These are phyloP conservation scores for Odontomyia ornata DNA, from an alignment of 2,888 invertebrate species.

Conservation along the genomic window DNA sequence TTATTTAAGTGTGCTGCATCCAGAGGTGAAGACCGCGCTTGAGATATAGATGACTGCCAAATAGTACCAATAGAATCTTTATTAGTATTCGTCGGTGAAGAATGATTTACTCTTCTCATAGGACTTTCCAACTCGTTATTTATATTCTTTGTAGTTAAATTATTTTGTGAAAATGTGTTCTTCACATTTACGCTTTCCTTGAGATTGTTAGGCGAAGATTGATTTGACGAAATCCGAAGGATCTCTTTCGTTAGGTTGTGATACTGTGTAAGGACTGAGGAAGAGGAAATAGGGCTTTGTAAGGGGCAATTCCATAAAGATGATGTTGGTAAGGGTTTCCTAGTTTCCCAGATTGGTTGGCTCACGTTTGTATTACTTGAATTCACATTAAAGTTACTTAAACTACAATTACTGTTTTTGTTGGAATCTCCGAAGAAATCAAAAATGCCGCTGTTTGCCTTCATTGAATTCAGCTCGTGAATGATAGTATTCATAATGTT, in stretches of 20 bases:
- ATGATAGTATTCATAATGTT: constrained; percentile 54
- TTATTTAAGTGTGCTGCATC: constrained; percentile 8
- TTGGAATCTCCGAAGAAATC: constrained; percentile 54
- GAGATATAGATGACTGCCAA: constrained; percentile 49
- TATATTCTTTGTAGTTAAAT: constrained; percentile 32
- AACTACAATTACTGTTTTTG: constrained; percentile 51
- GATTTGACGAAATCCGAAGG: constrained; percentile 59
- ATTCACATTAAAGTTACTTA: constrained; percentile 49
- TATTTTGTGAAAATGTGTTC: constrained; percentile 52
- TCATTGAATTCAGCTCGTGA: constrained; percentile 57
- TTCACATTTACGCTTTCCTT: constrained; percentile 56
- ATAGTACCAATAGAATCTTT: constrained; percentile 52
- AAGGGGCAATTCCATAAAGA: constrained; percentile 60
- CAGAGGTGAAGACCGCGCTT: constrained; percentile 45
- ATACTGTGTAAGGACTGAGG: constrained; percentile 53
- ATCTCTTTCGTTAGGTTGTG: constrained; percentile 60
- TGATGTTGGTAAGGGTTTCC: constrained; percentile 53
- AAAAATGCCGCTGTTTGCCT: constrained; percentile 53
- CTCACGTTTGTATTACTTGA: constrained; percentile 56
- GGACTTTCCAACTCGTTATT: constrained; percentile 53
- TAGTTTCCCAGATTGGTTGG: constrained; percentile 46
- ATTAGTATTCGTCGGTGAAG: constrained; percentile 45
- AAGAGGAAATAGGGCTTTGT: constrained; percentile 59
- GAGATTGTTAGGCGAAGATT: constrained; percentile 60
- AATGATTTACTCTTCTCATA: constrained; percentile 52